Base-by-base conservation (phyloP, 2,113 vertebrate species). In the Sphaerodactylus townsendi region DNA sequence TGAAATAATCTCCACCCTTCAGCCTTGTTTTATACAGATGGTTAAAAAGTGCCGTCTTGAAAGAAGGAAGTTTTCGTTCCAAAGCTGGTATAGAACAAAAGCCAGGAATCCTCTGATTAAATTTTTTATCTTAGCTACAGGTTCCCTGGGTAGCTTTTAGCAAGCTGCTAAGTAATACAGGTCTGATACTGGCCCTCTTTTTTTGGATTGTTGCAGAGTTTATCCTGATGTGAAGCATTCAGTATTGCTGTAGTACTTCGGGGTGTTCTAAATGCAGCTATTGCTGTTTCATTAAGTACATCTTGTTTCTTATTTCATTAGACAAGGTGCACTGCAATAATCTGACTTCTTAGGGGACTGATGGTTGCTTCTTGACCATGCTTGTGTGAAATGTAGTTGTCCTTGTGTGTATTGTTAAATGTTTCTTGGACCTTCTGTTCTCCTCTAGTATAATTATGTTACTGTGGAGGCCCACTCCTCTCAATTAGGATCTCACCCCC, bases 21-120 rank as follows among this genome's bases (percentile, higher is more conserved):
- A 76, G 33, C 21, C 37, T 64, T 21, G n/a, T 37, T 85, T 72
- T 59, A 48, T 44, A 64, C 10, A n/a, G 14, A 46, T 30, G 23
- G 76, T 71, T 72, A 48, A 72, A 68, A 64, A 35, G n/a, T 28
- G 53, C 23, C 28, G 23, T 28, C 25, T n/a, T 30, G 53, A 19
- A 79, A 64, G 76, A 72, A 30, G 76, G 78, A 82, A 62, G 53
- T 72, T 79, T 85, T 46, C 56, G 30, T 48, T 48, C 39, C 30
- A 44, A 23, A 77, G 25, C 14, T 77, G 56, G 35, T 59, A 5
- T 77, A 62, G 21, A 14, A 37, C 23, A 21, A 4, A 1, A 28
- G 28, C 56, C 25, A 56, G 21, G 23, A 77, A 62, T 77, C 39
- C 23, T 37, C 33, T 35, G 6, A 23, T 62, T 41, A 19, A 53